Base-by-base conservation (phyloP, 2,113 vertebrate species). In the Esox niger region DNA sequence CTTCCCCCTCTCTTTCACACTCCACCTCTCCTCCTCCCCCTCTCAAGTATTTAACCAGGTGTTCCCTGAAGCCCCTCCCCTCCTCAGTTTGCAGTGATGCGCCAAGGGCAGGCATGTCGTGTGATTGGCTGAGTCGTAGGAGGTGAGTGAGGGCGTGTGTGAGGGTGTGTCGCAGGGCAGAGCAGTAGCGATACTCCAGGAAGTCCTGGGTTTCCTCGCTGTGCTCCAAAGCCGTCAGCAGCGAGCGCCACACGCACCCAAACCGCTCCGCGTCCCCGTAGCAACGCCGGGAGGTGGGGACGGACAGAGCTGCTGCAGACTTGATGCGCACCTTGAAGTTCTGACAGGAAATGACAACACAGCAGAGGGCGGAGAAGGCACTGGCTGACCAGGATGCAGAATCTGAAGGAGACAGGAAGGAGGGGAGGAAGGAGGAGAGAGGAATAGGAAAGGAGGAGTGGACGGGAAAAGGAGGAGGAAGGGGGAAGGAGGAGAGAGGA, bases 321-420 rank as follows among this genome's bases (percentile, higher is more conserved):
- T 97, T 94, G 88, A 98, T 98, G 6, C 97, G 92, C 17, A 98
- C 97, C 82, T 98, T 99, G 75, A 98, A 98, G 85, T 99, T 99
- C 85, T 95, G 95, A 83, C 97, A 98, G 25, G 95, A 95, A 1
- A 91, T 95, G 52, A 99, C 95, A 0, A 95, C 96, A 0, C 90
- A 86, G 10, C 94, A 96, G 47, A 99, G 92, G 0, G 94, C 91
- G 0, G 81, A 70, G 52, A 94, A 98, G 0, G 95, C 96, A 1
- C 95, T 92, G 0, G 77, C 60, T 1, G 94, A 92, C 97, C 96
- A 99, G 0, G 80, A 61, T 17, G 95, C 93, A 2, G 91, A 90
- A 49, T 94, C 97, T 98, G 65, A 11, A 38, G 29, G 20, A 26
- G 13, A 26, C 17, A 26, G 25, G n/a, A 62, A 55, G 6, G 2